A percentile compares a stretch with the other conserved stretches of the same genome.
phyloP scores from a whole-genome alignment of 2,888 invertebrate species.

The Himalopsyche tibetana region DNA sequence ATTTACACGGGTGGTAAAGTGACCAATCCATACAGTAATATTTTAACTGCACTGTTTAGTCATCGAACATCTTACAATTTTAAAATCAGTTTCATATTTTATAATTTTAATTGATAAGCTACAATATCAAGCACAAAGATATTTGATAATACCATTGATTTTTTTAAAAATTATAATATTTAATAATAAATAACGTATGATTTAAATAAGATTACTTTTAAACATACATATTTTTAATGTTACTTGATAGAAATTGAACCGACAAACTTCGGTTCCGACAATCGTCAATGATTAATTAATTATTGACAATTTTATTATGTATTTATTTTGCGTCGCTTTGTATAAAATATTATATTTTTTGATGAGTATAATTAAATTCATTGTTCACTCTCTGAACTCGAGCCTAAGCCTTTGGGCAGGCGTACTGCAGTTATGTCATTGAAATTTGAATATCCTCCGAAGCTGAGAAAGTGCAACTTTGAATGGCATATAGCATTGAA shows the following conservation, averaged over 20 bases:
- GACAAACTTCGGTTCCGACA: too few relatives aligned
- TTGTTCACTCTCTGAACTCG: too few relatives aligned
- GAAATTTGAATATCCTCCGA: too few relatives aligned
- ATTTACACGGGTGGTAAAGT: neutral
- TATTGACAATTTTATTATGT: too few relatives aligned
- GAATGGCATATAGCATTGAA: too few relatives aligned
- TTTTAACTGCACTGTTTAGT: neutral
- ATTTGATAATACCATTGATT: conserved; percentile 12
- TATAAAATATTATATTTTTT: too few relatives aligned
- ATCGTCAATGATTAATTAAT: too few relatives aligned
- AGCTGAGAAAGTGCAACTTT: too few relatives aligned
- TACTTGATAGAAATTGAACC: neutral
- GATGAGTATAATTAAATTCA: too few relatives aligned
- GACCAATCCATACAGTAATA: neutral
- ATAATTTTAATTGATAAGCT: neutral
- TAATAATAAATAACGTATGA: neutral
- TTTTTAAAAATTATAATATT: neutral
- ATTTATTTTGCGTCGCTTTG: too few relatives aligned
- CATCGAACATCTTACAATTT: neutral
- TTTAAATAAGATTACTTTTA: conserved; percentile 21
- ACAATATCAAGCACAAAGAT: neutral
- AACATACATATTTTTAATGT: conserved; percentile 1
- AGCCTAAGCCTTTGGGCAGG: too few relatives aligned
- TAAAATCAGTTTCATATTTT: neutral
- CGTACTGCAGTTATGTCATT: too few relatives aligned